A percentile compares a stretch with the other conserved stretches of the same genome.
Evolutionary conservation across 2,113 vertebrate genomes (phyloP).

Genomic region (Vireo altiloquus): DNA sequence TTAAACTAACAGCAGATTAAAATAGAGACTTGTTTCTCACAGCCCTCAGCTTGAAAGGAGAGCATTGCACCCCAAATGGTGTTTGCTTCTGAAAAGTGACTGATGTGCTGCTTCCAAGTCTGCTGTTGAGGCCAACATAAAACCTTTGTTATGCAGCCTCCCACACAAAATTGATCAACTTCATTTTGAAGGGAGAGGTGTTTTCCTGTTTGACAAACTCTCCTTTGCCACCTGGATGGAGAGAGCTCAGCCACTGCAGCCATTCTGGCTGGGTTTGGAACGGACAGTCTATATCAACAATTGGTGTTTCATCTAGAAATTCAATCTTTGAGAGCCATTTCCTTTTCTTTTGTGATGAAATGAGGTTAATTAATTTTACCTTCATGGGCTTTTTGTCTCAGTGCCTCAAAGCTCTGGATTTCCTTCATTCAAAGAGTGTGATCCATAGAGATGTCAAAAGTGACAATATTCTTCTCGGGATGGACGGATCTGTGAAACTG

Average conservation of each 20-base stretch:
- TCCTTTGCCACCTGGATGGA: background rate
- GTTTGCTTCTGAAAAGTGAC: background rate
- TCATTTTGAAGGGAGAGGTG: background rate
- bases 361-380: background rate
- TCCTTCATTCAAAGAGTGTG: conserved; percentile 94
- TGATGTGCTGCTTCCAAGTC: background rate
- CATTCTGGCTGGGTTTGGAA: background rate
- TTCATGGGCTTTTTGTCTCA: conserved; percentile 46
- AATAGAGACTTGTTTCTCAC: background rate
- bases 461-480: conserved; percentile 96
- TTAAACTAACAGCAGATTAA: background rate
- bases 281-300: background rate
- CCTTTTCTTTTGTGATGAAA: background rate
- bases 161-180: background rate
- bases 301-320: background rate
- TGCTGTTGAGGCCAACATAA: background rate
- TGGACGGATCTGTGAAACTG: conserved; percentile 97
- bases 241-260: background rate
- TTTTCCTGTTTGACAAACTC: background rate
- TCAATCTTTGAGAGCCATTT: background rate
- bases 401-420: conserved; percentile 97
- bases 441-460: conserved; percentile 99
- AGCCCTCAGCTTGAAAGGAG: background rate
- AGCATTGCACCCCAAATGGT: background rate
- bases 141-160: background rate